These are phyloP conservation scores for Uromys caudimaculatus DNA, from an alignment of 2,797 vertebrate species.

Conservation along the genomic window DNA sequence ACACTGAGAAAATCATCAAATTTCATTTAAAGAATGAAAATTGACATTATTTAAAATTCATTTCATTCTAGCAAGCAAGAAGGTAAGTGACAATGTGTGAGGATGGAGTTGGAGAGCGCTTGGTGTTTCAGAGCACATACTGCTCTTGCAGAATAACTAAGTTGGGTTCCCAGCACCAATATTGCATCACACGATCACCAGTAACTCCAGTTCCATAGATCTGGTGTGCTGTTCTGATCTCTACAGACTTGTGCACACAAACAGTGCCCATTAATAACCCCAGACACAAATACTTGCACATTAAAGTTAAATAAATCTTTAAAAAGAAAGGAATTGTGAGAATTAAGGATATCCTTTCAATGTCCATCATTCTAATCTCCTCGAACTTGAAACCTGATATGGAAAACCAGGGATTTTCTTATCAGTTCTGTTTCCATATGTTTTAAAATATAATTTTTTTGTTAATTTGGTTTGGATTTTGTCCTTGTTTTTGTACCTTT, in stretches of 20 bases:
- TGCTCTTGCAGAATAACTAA: background rate
- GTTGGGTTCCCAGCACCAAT: background rate
- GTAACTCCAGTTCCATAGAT: too few relatives aligned
- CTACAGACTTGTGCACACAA: background rate
- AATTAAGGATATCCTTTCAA: background rate
- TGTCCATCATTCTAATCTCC: slow-evolving; percentile 5
- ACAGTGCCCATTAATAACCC: background rate
- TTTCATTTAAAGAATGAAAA: slow-evolving; percentile 67
- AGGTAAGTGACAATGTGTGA: background rate
- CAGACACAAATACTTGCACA: background rate
- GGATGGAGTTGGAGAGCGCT: too few relatives aligned
- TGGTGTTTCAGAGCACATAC: background rate
- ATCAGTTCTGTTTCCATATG: background rate
- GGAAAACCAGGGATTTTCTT: background rate
- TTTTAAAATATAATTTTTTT: background rate
- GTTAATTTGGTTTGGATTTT: background rate
- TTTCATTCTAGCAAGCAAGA: background rate
- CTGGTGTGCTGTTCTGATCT: background rate
- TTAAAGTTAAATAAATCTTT: background rate
- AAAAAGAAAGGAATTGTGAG: background rate
- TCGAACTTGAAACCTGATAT: background rate
- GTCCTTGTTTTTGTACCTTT: background rate
- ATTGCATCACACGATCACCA: background rate
- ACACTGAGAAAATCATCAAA: slow-evolving; percentile 54
- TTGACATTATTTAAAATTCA: slow-evolving; percentile 15